These are phyloP conservation scores for Sebastes itinus DNA, from an alignment of 2,797 vertebrate species.

Conservation along the genomic window DNA sequence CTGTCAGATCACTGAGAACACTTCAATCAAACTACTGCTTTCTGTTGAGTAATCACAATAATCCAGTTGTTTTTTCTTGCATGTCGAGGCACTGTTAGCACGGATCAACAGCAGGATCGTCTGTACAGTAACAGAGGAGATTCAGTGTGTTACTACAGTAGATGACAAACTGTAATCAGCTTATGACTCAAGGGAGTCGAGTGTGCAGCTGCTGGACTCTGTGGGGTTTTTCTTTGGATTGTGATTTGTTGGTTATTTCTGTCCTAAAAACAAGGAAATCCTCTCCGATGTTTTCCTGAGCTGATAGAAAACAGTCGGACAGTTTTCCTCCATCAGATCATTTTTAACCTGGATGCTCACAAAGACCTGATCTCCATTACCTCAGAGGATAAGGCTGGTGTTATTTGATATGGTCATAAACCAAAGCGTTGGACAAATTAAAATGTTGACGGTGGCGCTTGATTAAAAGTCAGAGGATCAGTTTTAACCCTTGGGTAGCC, in stretches of 20 bases:
- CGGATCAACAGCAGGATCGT: background rate
- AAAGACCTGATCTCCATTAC: background rate
- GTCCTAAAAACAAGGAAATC: conserved; percentile 15
- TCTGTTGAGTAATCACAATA: background rate
- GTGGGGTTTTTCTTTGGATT: background rate
- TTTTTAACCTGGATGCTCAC: background rate
- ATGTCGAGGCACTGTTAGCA: background rate
- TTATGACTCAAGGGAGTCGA: background rate
- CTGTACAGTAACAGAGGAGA: background rate
- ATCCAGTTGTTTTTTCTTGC: background rate
- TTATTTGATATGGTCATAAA: background rate
- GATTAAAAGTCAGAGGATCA: background rate
- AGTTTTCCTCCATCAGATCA: background rate
- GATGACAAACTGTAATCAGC: conserved; percentile 33
- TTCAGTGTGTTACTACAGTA: conserved; percentile 1
- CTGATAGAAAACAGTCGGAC: background rate
- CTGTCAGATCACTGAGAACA: background rate
- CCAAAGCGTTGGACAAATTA: background rate
- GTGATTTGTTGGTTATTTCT: background rate
- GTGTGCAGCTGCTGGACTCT: conserved; percentile 6
- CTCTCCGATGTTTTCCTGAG: background rate
- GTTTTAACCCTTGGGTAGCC: background rate
- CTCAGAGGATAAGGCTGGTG: background rate
- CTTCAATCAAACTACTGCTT: background rate
- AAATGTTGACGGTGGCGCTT: no score